phyloP scores from a whole-genome alignment of 2,797 vertebrate genomes.

The Petrocephalus schoutedeni region DNA sequence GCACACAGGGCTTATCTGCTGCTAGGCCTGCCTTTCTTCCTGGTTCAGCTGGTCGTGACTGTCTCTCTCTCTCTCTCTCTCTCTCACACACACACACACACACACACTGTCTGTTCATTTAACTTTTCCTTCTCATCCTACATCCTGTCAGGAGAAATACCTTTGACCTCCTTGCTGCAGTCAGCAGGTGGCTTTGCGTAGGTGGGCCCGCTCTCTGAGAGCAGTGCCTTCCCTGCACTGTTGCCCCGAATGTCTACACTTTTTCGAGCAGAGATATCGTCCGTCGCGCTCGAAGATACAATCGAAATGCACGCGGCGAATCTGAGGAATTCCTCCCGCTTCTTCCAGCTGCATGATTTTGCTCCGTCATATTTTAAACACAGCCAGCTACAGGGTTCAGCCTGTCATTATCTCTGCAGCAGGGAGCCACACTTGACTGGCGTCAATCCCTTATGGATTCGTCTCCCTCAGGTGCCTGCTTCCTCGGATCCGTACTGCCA shows the following conservation, averaged over 20 bases:
- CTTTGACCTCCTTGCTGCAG: not conserved
- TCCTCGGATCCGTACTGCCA: not conserved
- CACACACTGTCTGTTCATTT: not conserved
- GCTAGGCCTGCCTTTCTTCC: not conserved
- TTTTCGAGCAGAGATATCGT: not conserved
- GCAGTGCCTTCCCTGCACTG: not conserved
- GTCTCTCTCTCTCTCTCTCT: not conserved
- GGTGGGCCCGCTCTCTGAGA: not conserved
- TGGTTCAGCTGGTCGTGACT: not conserved
- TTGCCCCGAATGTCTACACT: not conserved
- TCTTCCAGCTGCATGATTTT: not conserved
- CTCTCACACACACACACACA: too few relatives aligned
- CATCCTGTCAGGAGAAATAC: not conserved
- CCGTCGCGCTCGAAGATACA: not conserved
- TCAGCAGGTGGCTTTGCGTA: not conserved
- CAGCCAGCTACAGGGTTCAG: not conserved
- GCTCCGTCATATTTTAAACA: not conserved
- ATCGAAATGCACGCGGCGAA: not conserved
- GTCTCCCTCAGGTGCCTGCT: not conserved
- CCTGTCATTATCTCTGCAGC: not conserved
- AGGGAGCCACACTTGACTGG: not conserved
- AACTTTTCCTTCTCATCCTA: not conserved
- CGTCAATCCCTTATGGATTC: not conserved
- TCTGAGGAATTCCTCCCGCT: not conserved
- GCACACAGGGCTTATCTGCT: not conserved